Conservation (phyloP, 2,113 vertebrate species). For the Rhinoderma darwinii region DNA sequence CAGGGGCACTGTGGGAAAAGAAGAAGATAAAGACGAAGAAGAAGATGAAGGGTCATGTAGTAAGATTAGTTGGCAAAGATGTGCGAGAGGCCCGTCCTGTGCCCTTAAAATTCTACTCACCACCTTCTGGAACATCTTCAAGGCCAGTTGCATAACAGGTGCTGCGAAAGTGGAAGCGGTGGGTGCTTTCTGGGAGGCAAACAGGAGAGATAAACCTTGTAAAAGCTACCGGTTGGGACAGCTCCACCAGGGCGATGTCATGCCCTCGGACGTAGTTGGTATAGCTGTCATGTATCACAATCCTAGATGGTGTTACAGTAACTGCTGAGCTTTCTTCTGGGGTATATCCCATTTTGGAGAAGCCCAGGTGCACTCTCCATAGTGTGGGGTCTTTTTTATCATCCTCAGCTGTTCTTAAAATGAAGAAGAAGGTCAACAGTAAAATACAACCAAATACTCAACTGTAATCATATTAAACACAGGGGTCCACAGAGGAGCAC, state of each 20-base stretch:
- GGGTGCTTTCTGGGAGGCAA: conserved; percentile 44
- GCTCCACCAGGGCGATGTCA: conserved; percentile 19
- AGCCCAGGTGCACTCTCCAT: conserved; percentile 76
- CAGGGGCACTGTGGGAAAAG: background rate
- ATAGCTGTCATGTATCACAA: conserved; percentile 27
- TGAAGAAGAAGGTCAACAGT: background rate
- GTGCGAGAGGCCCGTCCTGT: background rate
- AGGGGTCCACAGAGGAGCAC: too few relatives aligned
- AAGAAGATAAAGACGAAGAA: too few relatives aligned
- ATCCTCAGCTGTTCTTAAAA: background rate
- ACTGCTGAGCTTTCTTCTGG: conserved; percentile 65
- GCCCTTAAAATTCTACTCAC: background rate
- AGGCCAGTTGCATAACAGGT: conserved; percentile 37
- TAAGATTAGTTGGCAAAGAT: background rate
- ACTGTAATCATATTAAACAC: background rate
- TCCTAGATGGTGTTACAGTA: background rate
- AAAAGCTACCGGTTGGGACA: conserved; percentile 29
- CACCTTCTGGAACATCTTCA: background rate
- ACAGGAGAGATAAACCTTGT: conserved; percentile 33
- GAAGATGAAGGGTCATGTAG: background rate
- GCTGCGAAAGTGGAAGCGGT: conserved; percentile 14
- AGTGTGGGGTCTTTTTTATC: conserved; percentile 59
- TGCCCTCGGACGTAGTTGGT: background rate
- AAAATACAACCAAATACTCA: background rate
- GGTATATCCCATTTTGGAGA: conserved; percentile 66